Percentiles rank a stretch among this genome's conserved stretches.
Conservation (phyloP, 2,888 invertebrate genomes). For the Galerucella calmariensis region DNA sequence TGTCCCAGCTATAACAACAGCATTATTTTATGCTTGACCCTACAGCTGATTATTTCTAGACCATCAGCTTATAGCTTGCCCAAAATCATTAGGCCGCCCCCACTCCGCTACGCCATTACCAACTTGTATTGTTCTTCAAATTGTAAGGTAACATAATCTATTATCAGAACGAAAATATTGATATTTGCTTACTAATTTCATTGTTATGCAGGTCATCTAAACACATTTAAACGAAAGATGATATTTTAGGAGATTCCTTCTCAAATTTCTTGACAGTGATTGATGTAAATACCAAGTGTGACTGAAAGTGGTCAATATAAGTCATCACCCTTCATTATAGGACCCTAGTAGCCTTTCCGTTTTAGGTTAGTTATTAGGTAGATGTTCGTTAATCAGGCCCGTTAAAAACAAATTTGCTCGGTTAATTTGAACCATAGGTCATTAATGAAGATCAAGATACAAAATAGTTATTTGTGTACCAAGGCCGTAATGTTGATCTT, state of each 20-base stretch:
- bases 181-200: not conserved
- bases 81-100: too few relatives aligned
- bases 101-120: too few relatives aligned
- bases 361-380: slow-evolving; percentile 2
- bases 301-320: slow-evolving; percentile 32
- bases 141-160: too few relatives aligned
- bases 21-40: too few relatives aligned
- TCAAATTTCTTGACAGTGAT: slow-evolving; percentile 33
- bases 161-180: not conserved
- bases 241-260: slow-evolving; percentile 21
- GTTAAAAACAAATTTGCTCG: not conserved
- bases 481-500: too few relatives aligned
- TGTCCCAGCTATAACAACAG: too few relatives aligned
- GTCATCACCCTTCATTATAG: slow-evolving; percentile 26
- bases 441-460: too few relatives aligned
- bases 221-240: slow-evolving; percentile 13
- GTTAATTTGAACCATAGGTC: too few relatives aligned
- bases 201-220: not conserved
- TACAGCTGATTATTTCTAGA: too few relatives aligned
- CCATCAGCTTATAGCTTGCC: too few relatives aligned
- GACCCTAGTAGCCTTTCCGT: slow-evolving; percentile 2
- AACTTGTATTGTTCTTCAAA: too few relatives aligned
- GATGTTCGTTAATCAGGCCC: not conserved
- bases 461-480: too few relatives aligned
- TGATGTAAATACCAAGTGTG: slow-evolving; percentile 28